Base-by-base conservation (phyloP, 2,888 invertebrate species). In the Eupithecia pulchellata region DNA sequence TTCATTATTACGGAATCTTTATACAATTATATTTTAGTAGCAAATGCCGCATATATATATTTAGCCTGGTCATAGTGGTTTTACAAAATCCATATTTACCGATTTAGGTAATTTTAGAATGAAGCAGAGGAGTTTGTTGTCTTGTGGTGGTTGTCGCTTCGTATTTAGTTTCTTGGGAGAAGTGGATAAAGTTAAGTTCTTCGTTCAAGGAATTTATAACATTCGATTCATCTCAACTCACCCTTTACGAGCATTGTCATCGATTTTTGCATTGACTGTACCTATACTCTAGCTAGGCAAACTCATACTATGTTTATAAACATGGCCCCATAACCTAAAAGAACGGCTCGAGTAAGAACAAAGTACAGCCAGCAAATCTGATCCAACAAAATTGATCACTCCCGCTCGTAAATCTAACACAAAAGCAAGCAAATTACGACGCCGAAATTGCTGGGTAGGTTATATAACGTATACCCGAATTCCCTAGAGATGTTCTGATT, bases 401-500 rank as follows among this genome's bases (percentile, higher is more conserved):
- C 34, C 61, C 34, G 34, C 34, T 36, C 61, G 34, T 47, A 47
- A 61, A 61, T 29, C 30, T 55, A 29, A 17, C 36, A 34, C 61
- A 34, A 61, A 36, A 61, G 61, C 61, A 61, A 61, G 34, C 61
- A 61, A 61, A 61, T 61, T 20, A 34, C 34, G 60, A 30, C 4
- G 32, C 34, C 61, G 61, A 25, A 61, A 61, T 61, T 61, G 34
- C 34, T 61, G 20, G 20, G 61, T 61, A 34, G 57, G 14, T 29
- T 39, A 25, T 68, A 57, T 52, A 58, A 64, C 30, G 47, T 62
- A 63, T 66, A 55, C 36, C 4, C 55, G 32, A 36, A 29, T 64
- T 64, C 69, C 64, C 71, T 57, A 13, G 29, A 57, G 73, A 66
- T 20, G 39, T 8, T 66, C 79, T 83, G 81, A 81, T 81, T 81